Conservation (phyloP, 2,797 vertebrate genomes). For the Propithecus perrieri region DNA sequence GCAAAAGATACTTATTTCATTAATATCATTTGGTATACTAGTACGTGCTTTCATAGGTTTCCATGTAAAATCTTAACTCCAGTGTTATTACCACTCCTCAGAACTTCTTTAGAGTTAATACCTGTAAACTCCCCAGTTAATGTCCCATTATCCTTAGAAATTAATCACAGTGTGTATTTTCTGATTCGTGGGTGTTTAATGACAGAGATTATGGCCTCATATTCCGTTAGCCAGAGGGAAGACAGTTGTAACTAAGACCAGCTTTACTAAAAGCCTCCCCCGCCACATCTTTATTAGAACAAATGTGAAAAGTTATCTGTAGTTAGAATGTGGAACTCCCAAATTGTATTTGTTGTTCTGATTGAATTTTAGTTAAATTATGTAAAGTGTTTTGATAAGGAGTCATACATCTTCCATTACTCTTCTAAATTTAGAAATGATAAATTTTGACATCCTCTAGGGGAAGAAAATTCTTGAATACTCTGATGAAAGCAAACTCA, state of each 20-base stretch:
- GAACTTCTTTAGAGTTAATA: conserved; percentile 8
- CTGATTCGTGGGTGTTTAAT: not conserved
- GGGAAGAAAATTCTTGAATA: conserved; percentile 55
- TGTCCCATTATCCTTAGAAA: not conserved
- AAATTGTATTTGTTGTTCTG: conserved; percentile 25
- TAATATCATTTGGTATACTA: not conserved
- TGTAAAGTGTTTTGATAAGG: conserved; percentile 21
- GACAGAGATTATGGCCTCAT: not conserved
- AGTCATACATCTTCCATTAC: conserved; percentile 23
- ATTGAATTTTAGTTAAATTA: conserved; percentile 15
- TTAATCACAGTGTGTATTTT: not conserved
- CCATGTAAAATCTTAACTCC: not conserved
- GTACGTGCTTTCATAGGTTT: not conserved
- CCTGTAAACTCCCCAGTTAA: not conserved
- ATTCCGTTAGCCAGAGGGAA: not conserved
- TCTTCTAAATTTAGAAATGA: conserved; percentile 60
- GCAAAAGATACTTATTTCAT: conserved; percentile 4
- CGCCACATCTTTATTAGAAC: not conserved
- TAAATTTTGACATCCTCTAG: conserved; percentile 48
- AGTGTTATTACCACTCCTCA: not conserved
- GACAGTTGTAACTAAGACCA: not conserved
- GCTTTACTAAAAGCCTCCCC: not conserved
- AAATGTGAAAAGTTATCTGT: conserved; percentile 6
- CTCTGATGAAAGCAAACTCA: conserved; percentile 46
- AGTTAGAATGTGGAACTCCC: not conserved